Conservation (phyloP, 2,888 invertebrate genomes). For the Escarpia spicata region DNA sequence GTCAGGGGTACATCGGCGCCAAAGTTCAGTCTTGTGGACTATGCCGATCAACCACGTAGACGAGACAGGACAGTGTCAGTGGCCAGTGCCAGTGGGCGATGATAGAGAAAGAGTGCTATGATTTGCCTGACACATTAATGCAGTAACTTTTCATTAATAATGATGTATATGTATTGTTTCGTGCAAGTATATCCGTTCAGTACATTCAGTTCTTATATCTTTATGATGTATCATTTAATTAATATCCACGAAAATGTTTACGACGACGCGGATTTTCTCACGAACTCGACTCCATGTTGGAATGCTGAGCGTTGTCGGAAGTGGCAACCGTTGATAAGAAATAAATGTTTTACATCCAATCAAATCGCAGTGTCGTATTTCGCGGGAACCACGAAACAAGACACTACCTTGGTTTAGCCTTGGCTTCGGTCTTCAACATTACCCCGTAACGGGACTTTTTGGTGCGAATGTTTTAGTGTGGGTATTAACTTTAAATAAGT, state of each 20-base stretch:
- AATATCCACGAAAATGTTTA: neutral
- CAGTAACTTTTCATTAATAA: neutral
- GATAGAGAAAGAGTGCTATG: neutral
- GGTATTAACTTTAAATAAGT: neutral
- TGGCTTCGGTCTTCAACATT: neutral
- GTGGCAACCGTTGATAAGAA: constrained; percentile 16
- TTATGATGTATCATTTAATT: neutral
- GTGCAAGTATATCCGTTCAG: neutral
- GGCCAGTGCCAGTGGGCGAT: neutral
- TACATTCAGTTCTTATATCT: neutral
- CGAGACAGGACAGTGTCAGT: no score
- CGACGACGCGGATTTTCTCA: neutral
- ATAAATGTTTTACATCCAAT: neutral
- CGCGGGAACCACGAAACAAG: neutral
- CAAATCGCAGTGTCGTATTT: neutral
- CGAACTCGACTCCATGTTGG: neutral
- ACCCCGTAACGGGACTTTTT: neutral
- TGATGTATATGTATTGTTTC: neutral
- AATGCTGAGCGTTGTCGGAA: constrained; percentile 5
- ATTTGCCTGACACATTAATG: neutral
- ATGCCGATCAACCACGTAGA: no score
- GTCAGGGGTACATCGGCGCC: no score
- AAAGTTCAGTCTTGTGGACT: no score
- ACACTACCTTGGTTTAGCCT: neutral
- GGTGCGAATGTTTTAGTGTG: neutral